Conservation (phyloP, 2,797 vertebrate genomes). For the Valencia hispanica region DNA sequence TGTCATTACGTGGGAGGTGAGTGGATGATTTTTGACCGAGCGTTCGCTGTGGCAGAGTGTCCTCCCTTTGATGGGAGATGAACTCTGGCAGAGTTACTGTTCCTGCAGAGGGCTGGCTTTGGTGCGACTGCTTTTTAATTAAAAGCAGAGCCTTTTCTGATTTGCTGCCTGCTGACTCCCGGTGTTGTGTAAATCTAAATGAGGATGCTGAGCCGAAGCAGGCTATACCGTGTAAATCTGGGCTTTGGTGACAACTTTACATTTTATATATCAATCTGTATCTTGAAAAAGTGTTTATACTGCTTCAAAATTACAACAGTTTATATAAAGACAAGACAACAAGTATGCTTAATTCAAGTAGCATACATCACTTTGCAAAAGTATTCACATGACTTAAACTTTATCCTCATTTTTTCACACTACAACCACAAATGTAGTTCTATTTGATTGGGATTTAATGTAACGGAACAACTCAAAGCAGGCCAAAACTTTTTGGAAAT, state of each 20-base stretch:
- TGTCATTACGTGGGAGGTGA: conserved; percentile 92
- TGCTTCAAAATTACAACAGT: not conserved
- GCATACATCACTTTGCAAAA: not conserved
- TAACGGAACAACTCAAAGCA: not conserved
- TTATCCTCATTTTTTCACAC: not conserved
- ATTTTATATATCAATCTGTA: not conserved
- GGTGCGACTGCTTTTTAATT: conserved; percentile 68
- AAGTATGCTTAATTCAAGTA: not conserved
- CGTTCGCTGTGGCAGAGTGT: conserved; percentile 41
- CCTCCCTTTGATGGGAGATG: conserved; percentile 49
- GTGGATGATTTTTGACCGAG: conserved; percentile 52
- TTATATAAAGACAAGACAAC: not conserved
- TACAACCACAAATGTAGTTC: not conserved
- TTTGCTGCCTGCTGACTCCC: conserved; percentile 63
- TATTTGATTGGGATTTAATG: no score
- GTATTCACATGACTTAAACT: not conserved
- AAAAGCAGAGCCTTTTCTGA: conserved; percentile 64
- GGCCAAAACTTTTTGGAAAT: not conserved
- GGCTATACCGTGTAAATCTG: conserved; percentile 50
- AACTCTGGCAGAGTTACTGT: conserved; percentile 51
- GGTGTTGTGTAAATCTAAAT: conserved; percentile 67
- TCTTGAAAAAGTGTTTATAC: not conserved
- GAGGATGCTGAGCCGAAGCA: conserved; percentile 48
- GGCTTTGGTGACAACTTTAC: conserved; percentile 22
- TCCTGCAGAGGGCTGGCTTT: conserved; percentile 51